Evolutionary conservation across 1,140 invertebrate genomes (phyloP).

Genomic region (Caerostris extrusa): DNA sequence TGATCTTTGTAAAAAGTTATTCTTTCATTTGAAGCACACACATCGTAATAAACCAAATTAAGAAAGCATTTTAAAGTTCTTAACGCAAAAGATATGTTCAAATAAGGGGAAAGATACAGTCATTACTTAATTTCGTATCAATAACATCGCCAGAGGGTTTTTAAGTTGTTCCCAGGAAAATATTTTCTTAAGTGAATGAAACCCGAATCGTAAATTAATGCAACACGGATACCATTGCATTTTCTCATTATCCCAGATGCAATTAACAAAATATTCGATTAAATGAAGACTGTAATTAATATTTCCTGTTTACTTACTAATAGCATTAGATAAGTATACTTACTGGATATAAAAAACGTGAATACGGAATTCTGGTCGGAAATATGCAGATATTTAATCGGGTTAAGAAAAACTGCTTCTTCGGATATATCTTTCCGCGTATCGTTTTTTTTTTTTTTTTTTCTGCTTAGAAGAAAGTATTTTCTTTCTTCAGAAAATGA

Average conservation of each 20-base stretch:
- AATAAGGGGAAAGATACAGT: neutral
- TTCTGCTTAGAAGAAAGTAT: neutral
- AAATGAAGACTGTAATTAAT: no score
- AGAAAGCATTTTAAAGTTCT: neutral
- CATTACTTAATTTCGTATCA: slow-evolving; percentile 3
- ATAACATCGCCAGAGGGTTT: neutral
- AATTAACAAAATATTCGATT: no score
- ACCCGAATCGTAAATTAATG: neutral
- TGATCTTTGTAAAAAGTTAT: neutral
- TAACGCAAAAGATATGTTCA: neutral
- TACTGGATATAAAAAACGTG: no score
- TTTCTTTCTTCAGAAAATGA: no score
- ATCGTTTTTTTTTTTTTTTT: neutral
- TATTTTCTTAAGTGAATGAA: neutral
- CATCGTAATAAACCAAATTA: neutral
- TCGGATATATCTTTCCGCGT: neutral
- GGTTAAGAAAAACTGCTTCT: neutral
- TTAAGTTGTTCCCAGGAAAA: neutral
- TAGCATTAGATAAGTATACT: no score
- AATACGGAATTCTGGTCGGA: neutral
- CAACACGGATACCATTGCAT: neutral
- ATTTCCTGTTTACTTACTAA: no score
- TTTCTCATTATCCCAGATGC: no score
- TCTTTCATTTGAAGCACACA: neutral
- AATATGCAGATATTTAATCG: slow-evolving; percentile 25